Conservation (phyloP, 2,888 invertebrate species). For the Catocala fraxini region DNA sequence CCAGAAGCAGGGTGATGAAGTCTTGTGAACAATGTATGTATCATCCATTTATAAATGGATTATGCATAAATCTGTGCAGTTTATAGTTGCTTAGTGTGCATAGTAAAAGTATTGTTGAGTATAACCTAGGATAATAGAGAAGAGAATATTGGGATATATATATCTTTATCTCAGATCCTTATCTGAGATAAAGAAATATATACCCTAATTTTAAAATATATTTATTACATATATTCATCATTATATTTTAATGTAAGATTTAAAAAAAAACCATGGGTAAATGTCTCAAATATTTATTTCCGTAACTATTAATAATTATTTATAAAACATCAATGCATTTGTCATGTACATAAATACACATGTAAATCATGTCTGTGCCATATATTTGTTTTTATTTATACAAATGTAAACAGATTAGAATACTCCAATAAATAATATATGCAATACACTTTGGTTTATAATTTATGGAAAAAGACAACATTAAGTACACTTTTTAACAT, state of each 20-base stretch:
- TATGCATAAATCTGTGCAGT: too few relatives aligned
- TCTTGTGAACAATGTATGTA: neutral
- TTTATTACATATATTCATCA: too few relatives aligned
- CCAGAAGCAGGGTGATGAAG: constrained; percentile 35
- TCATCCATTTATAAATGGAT: too few relatives aligned
- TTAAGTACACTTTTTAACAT: constrained; percentile 35
- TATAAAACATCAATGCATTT: constrained; percentile 19
- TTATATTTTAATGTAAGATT: too few relatives aligned
- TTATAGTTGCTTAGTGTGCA: too few relatives aligned
- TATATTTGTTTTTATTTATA: constrained; percentile 7
- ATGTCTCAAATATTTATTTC: constrained; percentile 39
- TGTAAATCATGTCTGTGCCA: constrained; percentile 17
- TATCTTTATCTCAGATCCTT: too few relatives aligned
- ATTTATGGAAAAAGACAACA: constrained; percentile 30
- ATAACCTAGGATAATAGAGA: too few relatives aligned
- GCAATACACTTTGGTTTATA: constrained; percentile 22
- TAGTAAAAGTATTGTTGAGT: too few relatives aligned
- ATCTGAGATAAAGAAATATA: too few relatives aligned
- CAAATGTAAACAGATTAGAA: constrained; percentile 27
- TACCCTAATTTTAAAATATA: too few relatives aligned
- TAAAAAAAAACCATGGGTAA: neutral
- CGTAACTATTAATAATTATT: constrained; percentile 28
- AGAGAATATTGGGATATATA: too few relatives aligned
- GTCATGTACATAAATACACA: constrained; percentile 11
- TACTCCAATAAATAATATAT: constrained; percentile 26